A percentile compares a stretch with the other conserved stretches of the same genome.
phyloP scores from a whole-genome alignment of 1,140 invertebrate species.

The Orius insidiosus region DNA sequence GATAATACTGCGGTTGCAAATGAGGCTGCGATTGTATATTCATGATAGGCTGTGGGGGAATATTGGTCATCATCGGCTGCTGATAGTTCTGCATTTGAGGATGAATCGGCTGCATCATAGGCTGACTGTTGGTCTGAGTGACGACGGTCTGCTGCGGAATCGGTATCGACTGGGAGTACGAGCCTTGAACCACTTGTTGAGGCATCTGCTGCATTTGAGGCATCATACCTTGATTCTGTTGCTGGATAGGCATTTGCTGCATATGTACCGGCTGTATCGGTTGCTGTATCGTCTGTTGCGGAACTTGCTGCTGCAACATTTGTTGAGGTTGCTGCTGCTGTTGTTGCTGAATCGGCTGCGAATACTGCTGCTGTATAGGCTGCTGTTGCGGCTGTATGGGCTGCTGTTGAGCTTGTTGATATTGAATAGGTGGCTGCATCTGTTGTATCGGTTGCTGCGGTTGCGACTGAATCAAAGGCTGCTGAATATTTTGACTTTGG shows the following conservation, averaged over 20 bases:
- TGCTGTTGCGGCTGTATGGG: conserved; percentile 14
- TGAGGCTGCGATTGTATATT: conserved; percentile 28
- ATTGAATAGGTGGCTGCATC: conserved; percentile 6
- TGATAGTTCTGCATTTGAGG: conserved; percentile 15
- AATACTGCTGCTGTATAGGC: conserved; percentile 11
- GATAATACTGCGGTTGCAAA: conserved; percentile 25
- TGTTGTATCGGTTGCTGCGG: conserved; percentile 19
- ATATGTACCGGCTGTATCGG: conserved; percentile 11
- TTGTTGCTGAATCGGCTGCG: conserved; percentile 12
- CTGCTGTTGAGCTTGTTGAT: conserved; percentile 15
- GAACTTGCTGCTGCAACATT: conserved; percentile 26
- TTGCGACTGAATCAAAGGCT: conserved; percentile 16
- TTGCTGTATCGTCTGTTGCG: conserved; percentile 14
- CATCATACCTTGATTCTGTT: conserved; percentile 27
- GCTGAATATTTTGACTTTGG: conserved; percentile 16
- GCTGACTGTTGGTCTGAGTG: conserved; percentile 8
- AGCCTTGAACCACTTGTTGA: conserved; percentile 12
- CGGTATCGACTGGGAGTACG: conserved; percentile 10
- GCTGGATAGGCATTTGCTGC: conserved; percentile 15
- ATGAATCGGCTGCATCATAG: conserved; percentile 14
- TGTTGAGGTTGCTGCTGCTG: conserved; percentile 22
- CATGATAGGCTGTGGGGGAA: conserved; percentile 22
- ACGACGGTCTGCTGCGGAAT: conserved; percentile 10
- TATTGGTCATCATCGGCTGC: conserved; percentile 13
- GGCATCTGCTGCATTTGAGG: conserved; percentile 20